Evolutionary conservation across 37 sponge, comb jelly and placozoan species (phyloP).

Genomic region (Dysidea cf. avara): DNA sequence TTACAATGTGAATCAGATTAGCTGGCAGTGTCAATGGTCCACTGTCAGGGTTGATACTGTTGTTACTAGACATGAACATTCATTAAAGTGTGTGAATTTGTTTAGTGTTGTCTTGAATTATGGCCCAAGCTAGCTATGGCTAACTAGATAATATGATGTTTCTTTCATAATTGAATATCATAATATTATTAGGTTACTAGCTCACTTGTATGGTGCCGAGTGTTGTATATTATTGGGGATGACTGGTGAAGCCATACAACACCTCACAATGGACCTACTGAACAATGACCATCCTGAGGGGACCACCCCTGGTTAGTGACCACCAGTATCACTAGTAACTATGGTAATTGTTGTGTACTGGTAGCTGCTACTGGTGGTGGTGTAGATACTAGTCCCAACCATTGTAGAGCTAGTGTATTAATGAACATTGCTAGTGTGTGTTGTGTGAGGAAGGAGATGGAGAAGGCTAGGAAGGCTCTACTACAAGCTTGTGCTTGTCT

Average conservation of each 20-base stretch:
- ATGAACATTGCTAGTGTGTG: slow-evolving; percentile 69
- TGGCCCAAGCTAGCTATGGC: not conserved
- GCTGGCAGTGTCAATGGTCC: too few relatives aligned
- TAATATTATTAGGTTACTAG: slow-evolving; percentile 22
- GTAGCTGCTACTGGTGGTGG: not conserved
- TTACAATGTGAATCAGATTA: too few relatives aligned
- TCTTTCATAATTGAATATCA: not conserved
- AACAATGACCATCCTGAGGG: slow-evolving; percentile 18
- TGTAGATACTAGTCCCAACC: too few relatives aligned
- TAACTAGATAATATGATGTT: not conserved
- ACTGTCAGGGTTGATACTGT: too few relatives aligned
- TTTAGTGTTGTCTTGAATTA: not conserved
- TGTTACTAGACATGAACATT: too few relatives aligned
- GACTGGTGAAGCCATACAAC: slow-evolving; percentile 62
- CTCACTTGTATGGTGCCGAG: slow-evolving; percentile 73
- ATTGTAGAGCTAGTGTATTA: slow-evolving; percentile 53
- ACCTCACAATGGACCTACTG: slow-evolving; percentile 55
- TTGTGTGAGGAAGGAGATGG: slow-evolving; percentile 60
- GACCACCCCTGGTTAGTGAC: not conserved
- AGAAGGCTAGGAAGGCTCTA: slow-evolving; percentile 70
- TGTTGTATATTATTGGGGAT: slow-evolving; percentile 56
- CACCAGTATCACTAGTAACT: not conserved
- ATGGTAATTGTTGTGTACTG: not conserved
- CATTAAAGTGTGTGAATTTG: not conserved
- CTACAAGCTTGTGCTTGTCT: too few relatives aligned